These are phyloP conservation scores for Sinocyclocheilus anshuiensis DNA, from an alignment of 2,113 vertebrate species.

Conservation along the genomic window DNA sequence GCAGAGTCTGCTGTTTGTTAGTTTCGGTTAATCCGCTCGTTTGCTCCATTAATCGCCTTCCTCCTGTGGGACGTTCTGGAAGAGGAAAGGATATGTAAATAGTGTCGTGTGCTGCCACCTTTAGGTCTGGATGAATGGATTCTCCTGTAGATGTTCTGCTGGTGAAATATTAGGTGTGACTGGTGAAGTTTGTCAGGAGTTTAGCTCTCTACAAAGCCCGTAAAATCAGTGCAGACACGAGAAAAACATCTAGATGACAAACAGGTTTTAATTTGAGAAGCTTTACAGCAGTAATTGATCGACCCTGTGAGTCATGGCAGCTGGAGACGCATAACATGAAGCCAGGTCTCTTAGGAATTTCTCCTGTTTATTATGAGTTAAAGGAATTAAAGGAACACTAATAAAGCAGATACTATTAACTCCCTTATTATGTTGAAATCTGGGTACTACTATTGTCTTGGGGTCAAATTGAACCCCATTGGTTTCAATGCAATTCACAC, in stretches of 20 bases:
- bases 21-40: background rate
- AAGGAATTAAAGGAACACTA: background rate
- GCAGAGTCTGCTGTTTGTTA: background rate
- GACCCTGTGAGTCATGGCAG: background rate
- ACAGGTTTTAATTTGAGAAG: slow-evolving; percentile 21
- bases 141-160: background rate
- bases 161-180: slow-evolving; percentile 62
- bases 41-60: background rate
- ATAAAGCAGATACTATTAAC: background rate
- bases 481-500: too few relatives aligned
- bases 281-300: slow-evolving; percentile 32
- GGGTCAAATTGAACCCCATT: too few relatives aligned
- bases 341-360: background rate
- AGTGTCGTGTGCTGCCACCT: slow-evolving; percentile 52
- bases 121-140: background rate
- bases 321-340: background rate
- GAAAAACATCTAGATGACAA: slow-evolving; percentile 26
- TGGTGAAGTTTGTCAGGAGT: slow-evolving; percentile 61
- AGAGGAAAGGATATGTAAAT: slow-evolving; percentile 53
- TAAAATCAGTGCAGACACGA: background rate
- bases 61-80: background rate
- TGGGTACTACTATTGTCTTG: too few relatives aligned
- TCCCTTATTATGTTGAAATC: too few relatives aligned
- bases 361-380: background rate
- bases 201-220: background rate